These are phyloP conservation scores for Heliangelus exortis DNA, from an alignment of 2,797 vertebrate species.

Conservation along the genomic window DNA sequence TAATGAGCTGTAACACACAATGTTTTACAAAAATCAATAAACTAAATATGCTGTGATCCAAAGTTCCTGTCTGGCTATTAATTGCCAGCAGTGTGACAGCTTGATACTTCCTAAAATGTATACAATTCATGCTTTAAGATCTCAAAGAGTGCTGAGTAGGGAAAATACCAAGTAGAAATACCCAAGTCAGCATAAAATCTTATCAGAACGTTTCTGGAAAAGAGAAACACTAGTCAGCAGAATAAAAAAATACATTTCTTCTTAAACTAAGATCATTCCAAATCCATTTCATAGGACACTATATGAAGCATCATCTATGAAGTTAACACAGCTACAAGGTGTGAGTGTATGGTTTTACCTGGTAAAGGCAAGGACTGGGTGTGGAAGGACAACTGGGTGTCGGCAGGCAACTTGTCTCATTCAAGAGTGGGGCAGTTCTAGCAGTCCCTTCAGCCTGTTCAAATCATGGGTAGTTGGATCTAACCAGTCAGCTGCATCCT, in stretches of 20 bases:
- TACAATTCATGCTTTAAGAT: not conserved
- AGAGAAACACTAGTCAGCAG: not conserved
- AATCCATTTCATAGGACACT: not conserved
- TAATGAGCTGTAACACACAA: constrained; percentile 1
- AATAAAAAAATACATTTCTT: constrained; percentile 30
- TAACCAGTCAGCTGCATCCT: too few species aligned
- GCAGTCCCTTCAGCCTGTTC: not conserved
- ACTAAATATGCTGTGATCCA: not conserved
- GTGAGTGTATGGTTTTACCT: too few species aligned
- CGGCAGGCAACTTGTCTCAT: not conserved
- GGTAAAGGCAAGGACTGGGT: not conserved
- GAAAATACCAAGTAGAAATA: constrained; percentile 8
- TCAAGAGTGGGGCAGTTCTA: not conserved
- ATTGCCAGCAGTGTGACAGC: constrained; percentile 5
- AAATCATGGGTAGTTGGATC: fast-evolving
- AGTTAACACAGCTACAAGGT: not conserved
- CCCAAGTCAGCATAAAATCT: constrained; percentile 10
- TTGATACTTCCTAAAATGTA: constrained; percentile 16
- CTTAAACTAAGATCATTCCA: not conserved
- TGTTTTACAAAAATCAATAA: constrained; percentile 26
- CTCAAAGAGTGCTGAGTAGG: not conserved
- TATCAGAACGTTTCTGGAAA: not conserved
- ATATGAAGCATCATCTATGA: not conserved
- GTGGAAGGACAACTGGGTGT: not conserved
- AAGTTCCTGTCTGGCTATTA: constrained; percentile 20